phyloP scores from a whole-genome alignment of 2,797 vertebrate genomes.

The Vespertilio murinus region DNA sequence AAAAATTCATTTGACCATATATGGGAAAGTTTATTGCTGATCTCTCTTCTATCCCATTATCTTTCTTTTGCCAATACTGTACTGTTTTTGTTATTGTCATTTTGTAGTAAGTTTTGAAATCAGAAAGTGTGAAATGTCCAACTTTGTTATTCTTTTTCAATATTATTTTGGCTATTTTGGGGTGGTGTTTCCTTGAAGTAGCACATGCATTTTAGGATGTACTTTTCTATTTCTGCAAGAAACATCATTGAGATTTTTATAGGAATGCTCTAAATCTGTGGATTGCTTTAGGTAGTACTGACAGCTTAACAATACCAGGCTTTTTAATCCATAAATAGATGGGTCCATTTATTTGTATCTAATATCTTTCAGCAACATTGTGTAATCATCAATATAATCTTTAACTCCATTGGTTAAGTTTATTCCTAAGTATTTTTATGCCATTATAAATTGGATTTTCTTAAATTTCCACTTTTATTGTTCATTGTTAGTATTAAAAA shows the following conservation, averaged over 20 bases:
- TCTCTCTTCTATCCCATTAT: not conserved
- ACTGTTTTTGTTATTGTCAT: not conserved
- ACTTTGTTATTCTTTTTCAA: not conserved
- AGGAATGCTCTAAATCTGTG: not conserved
- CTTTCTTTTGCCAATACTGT: not conserved
- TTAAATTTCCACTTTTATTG: conserved; percentile 26
- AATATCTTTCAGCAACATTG: not conserved
- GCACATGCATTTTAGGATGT: not conserved
- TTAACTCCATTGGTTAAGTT: not conserved
- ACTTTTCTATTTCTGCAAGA: conserved; percentile 14
- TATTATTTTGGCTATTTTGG: conserved; percentile 4
- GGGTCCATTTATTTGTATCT: not conserved
- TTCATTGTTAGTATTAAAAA: not conserved
- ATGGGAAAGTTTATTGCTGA: not conserved
- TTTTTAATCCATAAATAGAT: not conserved
- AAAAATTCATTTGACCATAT: not conserved
- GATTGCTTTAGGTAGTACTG: not conserved
- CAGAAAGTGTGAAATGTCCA: not conserved
- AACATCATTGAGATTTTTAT: not conserved
- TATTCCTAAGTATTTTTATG: conserved; percentile 32
- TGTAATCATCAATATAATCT: not conserved
- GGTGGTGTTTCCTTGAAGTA: not conserved
- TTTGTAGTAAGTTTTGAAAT: not conserved
- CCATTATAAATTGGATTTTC: not conserved
- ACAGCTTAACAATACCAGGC: not conserved